Base-by-base conservation (phyloP, 2,113 vertebrate species). In the Clinocottus analis region DNA sequence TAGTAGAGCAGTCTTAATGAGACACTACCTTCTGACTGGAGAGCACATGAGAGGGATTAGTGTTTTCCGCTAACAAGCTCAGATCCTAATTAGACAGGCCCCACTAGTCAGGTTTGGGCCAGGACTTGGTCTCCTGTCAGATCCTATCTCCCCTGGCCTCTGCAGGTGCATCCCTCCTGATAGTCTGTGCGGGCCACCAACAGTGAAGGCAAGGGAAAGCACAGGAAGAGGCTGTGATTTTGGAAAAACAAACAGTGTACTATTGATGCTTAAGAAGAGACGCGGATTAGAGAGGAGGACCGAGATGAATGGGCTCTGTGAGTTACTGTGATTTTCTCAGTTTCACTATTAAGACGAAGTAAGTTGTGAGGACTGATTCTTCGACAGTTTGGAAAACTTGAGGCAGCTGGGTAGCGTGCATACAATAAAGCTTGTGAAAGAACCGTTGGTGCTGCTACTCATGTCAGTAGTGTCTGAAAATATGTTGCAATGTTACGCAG, bases 1-100 rank as follows among this genome's bases (percentile, higher is more conserved):
- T 71, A 90, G 82, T 86, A 80, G 89, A 92, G 87, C 72, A 21
- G 66, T 73, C 82, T 83, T 94, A 95, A 94, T 92, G 92, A 94
- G 91, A 94, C 90, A 85, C 86, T 93, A 82, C 87, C 89, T 93
- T 94, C 91, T 93, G 92, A 94, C 91, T 91, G 71, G 77, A 87
- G 83, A 93, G 89, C 93, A 92, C 93, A 94, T 94, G 94, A 95
- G 90, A 93, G 85, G 93, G 94, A 94, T 95, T 95, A 95, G 89
- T 77, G 76, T 90, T 88, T 88, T 89, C 84, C 55, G n/a, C 90
- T 94, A 94, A 94, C 92, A 94, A 94, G 91, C 93, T 93, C 90
- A 89, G 85, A 91, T 89, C 87, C 93, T 91, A 93, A 93, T 95
- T 95, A 93, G 93, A 92, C 90, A 92, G 91, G 90, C 90, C 83